A percentile compares a stretch with the other conserved stretches of the same genome.
phyloP scores from a whole-genome alignment of 2,888 invertebrate genomes.

The Nomada ferruginata region DNA sequence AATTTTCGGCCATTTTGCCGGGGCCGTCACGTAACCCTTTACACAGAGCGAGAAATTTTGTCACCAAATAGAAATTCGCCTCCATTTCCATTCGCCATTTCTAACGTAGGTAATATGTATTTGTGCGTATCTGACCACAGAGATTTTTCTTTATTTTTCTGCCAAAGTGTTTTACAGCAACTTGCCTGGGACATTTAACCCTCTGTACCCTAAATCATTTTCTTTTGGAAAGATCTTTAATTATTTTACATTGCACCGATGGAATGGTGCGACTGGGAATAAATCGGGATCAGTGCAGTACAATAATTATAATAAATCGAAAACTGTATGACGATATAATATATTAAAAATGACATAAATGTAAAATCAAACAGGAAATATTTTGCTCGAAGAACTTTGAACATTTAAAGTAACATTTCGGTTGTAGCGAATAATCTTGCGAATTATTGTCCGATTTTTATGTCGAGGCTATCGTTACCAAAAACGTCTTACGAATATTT shows the following conservation, averaged over 20 bases:
- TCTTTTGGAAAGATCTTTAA: no score
- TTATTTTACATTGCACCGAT: no score
- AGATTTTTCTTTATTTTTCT: no score
- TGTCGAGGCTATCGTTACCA: conserved; percentile 48
- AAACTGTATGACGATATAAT: no score
- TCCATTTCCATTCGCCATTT: background rate
- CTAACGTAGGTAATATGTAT: background rate
- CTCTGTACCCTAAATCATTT: no score
- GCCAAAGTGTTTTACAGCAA: no score
- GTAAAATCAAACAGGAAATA: background rate
- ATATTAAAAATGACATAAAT: background rate
- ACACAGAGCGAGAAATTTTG: conserved; percentile 21
- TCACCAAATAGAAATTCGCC: conserved; percentile 31
- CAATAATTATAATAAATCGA: no score
- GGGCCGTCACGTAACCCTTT: conserved; percentile 34
- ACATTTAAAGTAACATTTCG: background rate
- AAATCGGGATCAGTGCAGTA: no score
- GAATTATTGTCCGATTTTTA: conserved; percentile 39
- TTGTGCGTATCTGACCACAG: no score
- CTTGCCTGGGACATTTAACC: no score
- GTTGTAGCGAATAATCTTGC: background rate
- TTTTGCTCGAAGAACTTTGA: background rate
- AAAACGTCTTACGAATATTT: conserved; percentile 62
- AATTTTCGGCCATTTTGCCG: conserved; percentile 43
- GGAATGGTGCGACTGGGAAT: no score